A percentile compares a stretch with the other conserved stretches of the same genome.
phyloP scores from a whole-genome alignment of 2,888 invertebrate species.

The Conomelus anceps region DNA sequence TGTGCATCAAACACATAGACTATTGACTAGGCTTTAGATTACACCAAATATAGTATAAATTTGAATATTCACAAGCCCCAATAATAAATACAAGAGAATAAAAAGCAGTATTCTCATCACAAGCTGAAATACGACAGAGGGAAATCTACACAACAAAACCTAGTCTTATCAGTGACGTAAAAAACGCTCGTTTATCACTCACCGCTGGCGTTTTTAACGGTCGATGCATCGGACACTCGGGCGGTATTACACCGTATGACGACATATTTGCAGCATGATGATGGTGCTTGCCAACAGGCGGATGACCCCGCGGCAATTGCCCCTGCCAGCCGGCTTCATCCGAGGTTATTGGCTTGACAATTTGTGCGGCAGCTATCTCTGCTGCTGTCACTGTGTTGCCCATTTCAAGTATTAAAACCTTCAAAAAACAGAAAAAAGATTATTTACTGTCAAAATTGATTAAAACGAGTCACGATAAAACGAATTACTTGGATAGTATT shows the following conservation, averaged over 20 bases:
- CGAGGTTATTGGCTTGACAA: slow-evolving; percentile 41
- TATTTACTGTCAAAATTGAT: no score
- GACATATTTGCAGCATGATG: neutral
- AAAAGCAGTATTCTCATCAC: no score
- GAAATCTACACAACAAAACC: no score
- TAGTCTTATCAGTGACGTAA: no score
- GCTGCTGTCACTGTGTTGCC: slow-evolving; percentile 55
- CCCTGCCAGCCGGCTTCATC: neutral
- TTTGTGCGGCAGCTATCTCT: slow-evolving; percentile 49
- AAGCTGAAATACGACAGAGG: neutral
- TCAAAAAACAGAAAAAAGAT: neutral
- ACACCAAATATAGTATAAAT: no score
- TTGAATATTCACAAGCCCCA: no score
- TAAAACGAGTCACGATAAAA: no score
- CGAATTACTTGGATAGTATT: no score
- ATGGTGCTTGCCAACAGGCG: neutral
- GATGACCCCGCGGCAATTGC: neutral
- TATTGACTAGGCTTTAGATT: no score
- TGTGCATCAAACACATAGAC: no score
- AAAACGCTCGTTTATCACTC: slow-evolving; percentile 24
- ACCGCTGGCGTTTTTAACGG: slow-evolving; percentile 39
- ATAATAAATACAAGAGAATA: no score
- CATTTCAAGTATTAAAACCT: slow-evolving; percentile 41
- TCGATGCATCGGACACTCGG: slow-evolving; percentile 82
- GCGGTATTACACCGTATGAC: slow-evolving; percentile 43